Conservation (phyloP, 2,888 invertebrate species). For the Leistus spinibarbis region DNA sequence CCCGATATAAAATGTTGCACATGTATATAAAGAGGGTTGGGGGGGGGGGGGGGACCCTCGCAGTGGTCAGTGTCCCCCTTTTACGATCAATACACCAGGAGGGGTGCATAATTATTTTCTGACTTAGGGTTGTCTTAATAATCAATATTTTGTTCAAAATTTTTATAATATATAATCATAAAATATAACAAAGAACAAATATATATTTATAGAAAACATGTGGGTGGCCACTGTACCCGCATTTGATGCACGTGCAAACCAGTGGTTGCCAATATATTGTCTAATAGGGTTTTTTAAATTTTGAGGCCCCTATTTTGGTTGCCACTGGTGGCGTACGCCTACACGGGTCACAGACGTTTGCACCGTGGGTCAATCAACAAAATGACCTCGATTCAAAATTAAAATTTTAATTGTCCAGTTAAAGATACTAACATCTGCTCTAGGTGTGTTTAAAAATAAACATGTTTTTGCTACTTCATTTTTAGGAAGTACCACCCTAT, state of each 20-base stretch:
- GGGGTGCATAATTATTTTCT: conserved; percentile 23
- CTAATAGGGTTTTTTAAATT: not conserved
- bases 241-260: not conserved
- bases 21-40: not conserved
- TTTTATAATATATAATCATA: no score
- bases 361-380: conserved; percentile 21
- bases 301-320: not conserved
- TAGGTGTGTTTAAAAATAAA: not conserved
- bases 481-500: not conserved
- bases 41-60: not conserved
- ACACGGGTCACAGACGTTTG: conserved; percentile 32
- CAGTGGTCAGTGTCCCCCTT: conserved; percentile 8
- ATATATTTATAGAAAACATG: not conserved
- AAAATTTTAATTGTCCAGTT: not conserved
- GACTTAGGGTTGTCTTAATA: not conserved
- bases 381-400: not conserved
- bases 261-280: not conserved
- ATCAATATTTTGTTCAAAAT: not conserved
- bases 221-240: not conserved
- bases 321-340: conserved; percentile 2
- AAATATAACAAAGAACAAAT: not conserved
- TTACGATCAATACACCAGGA: conserved; percentile 11
- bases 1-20: not conserved
- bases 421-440: not conserved
- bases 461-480: not conserved